Evolutionary conservation across 2,888 invertebrate species (phyloP), one percentile per base, ranked within the genome.

Genomic region (Philonicus albiceps): DNA sequence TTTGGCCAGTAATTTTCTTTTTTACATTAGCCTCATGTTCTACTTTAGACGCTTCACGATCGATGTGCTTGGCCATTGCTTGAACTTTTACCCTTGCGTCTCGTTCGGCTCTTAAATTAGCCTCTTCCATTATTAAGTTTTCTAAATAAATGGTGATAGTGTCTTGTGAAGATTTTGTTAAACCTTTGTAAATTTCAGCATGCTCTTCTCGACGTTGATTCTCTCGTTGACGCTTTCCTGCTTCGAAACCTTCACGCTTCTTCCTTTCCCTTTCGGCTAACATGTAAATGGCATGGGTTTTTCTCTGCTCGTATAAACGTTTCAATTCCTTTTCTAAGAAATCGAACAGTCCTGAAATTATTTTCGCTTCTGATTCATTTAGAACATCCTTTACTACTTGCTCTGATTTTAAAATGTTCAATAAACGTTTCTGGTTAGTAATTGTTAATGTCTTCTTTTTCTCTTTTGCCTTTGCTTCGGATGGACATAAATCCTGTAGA

Each of bases 131-230:
- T 13, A 96, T 93, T 8, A 96, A 93, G 88, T 94, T 94, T 89
- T 95, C 93, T 64, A 96, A 92, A 90, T 95, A 96, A 5, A 93
- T 91, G 87, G 95, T 94, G 0, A 95, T 94, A 0, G 94, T 93
- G 64, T 94, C 93, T 89, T 94, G 94, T 72, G 90, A 90, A 0
- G 89, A 88, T 16, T 89, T 34, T 64, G 89, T 88, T 27, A 93
- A 93, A 92, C 96, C 95, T 91, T 95, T 95, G 90, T 96, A 97
- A 90, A 97, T 95, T 91, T 97, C 96, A 89, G 97, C 96, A 88
- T 96, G 95, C 90, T 97, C 95, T 7, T 94, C 91, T 6, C 96
- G 93, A 55, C 96, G 92, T 86, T 95, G 93, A 88, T 96, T 94
- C 90, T 97, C 97, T 80, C 94, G 94, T 91, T 97, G 97, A 27